Evolutionary conservation across 2,797 vertebrate species (phyloP), one percentile per base, ranked within the genome.

Genomic region (Microctenopoma lineatum): DNA sequence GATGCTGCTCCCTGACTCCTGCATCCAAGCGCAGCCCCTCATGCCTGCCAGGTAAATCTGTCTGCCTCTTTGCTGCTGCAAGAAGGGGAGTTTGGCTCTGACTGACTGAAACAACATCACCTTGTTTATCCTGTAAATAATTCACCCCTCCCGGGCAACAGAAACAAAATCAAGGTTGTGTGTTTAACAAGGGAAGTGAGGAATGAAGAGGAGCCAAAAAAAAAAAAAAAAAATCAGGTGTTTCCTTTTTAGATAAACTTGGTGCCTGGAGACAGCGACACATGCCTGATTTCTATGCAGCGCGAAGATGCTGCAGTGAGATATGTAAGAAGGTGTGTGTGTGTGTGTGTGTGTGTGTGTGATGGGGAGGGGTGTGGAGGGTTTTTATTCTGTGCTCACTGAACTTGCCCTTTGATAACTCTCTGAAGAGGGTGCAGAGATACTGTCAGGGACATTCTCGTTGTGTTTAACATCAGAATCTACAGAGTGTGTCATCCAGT

Each of bases 71-170:
- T 85, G 80, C 73, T 77, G 69, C 81, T 72, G 80, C 68, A 69
- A 76, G 75, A 71, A 71, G 84, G 88, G 85, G 79, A 78, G 77
- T 83, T 84, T 81, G 84, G 80, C 84, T 92, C 79, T 58, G 83
- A 81, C 90, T 89, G 81, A 83, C 88, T 87, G 83, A 89, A 89
- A 87, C 89, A 89, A 84, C 90, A 91, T 87, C 87, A 80, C 84
- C 87, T 91, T 92, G 92, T 94, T 93, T 92, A 92, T 91, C 87
- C 85, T 90, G 90, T 91, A 92, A 93, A 94, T 92, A 91, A 92
- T 91, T 92, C 87, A 88, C 77, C 82, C 86, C 85, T 88, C 84
- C 78, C 56, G 75, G 87, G 89, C 79, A 83, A 86, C 81, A 81
- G 81, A 83, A 90, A 83, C 83, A 79, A 90, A 89, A 92, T 91